Evolutionary conservation across 2,113 vertebrate species (phyloP), one percentile per base, ranked within the genome.

Genomic region (Cavia porcellus): DNA sequence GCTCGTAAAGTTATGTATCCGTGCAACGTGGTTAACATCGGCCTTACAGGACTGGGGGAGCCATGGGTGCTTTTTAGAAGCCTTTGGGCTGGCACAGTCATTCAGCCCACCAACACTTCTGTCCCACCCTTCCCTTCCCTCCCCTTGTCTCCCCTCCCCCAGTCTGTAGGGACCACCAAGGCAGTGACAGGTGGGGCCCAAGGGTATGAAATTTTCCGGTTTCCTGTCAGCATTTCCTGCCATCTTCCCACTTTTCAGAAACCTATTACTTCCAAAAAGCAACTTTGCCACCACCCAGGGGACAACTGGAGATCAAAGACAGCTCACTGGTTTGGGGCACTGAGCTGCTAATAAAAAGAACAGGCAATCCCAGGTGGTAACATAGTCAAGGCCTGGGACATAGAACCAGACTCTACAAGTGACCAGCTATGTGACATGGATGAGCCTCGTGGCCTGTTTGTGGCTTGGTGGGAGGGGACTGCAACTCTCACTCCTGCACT

Each of bases 181-280:
- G 13, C 55, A 17, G 11, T 72, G 14, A 10, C 35, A 5, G 4
- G 62, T 10, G 45, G 47, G 74, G 74, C 22, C 10, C 14, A 17
- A 38, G 42, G 5, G 66, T 35, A 4, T 5, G 0, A 24, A n/a
- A 14, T 89, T 89, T 83, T 83, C 55, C 12, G n/a, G 28, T 74
- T 89, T 92, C 70, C 62, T 52, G 3, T 79, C 86, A 32, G 14
- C 66, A 35, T 82, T 82, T 92, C 50, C 89, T 68, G 55, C 28
- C 52, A 50, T 86, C 74, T 80, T 81, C 80, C 93, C 32, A 4
- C 50, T 96, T 95, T 88, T 89, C 83, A 70, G 86, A 70, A 35
- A 42, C 22, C n/a, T 70, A 4, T 38, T 57, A 82, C 57, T 45
- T 72, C 77, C 47, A n/a, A 72, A 93, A 64, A 84, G 72, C 3